Conservation (phyloP, 2,888 invertebrate species). For the Epistrophella euchroma region DNA sequence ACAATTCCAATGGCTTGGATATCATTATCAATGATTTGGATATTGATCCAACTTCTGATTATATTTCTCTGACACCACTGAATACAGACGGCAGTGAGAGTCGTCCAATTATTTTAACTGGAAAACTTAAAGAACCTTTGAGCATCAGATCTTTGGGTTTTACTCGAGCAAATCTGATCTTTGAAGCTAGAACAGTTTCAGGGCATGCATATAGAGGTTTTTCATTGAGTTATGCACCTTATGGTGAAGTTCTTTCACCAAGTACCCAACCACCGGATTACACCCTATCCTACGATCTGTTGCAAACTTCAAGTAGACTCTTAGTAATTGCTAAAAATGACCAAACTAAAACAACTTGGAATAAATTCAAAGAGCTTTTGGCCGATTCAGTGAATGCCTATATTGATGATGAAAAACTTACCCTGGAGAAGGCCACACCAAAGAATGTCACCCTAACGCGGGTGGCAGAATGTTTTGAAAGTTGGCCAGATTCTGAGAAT, state of each 20-base stretch:
- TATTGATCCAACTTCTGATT: slow-evolving; percentile 73
- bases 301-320: slow-evolving; percentile 53
- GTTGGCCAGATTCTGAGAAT: slow-evolving; percentile 71
- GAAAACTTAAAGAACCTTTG: slow-evolving; percentile 68
- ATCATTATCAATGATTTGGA: slow-evolving; percentile 72
- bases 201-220: slow-evolving; percentile 68
- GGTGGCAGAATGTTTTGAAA: slow-evolving; percentile 71
- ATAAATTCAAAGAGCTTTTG: slow-evolving; percentile 61
- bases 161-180: slow-evolving; percentile 59
- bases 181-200: slow-evolving; percentile 50
- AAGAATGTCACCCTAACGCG: slow-evolving; percentile 74
- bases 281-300: slow-evolving; percentile 62
- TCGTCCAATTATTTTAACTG: slow-evolving; percentile 70
- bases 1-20: slow-evolving; percentile 70
- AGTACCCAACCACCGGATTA: slow-evolving; percentile 67
- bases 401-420: slow-evolving; percentile 26
- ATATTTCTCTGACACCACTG: slow-evolving; percentile 60
- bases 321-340: slow-evolving; percentile 54
- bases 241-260: slow-evolving; percentile 50
- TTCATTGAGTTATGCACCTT: slow-evolving; percentile 67
- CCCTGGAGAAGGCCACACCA: slow-evolving; percentile 55
- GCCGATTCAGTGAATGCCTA: slow-evolving; percentile 69
- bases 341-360: slow-evolving; percentile 74
- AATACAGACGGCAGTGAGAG: slow-evolving; percentile 52
- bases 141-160: slow-evolving; percentile 61